Percentiles rank a stretch among this genome's conserved stretches.
phyloP scores from a whole-genome alignment of 2,888 invertebrate species.

The Linnaemya vulpina region DNA sequence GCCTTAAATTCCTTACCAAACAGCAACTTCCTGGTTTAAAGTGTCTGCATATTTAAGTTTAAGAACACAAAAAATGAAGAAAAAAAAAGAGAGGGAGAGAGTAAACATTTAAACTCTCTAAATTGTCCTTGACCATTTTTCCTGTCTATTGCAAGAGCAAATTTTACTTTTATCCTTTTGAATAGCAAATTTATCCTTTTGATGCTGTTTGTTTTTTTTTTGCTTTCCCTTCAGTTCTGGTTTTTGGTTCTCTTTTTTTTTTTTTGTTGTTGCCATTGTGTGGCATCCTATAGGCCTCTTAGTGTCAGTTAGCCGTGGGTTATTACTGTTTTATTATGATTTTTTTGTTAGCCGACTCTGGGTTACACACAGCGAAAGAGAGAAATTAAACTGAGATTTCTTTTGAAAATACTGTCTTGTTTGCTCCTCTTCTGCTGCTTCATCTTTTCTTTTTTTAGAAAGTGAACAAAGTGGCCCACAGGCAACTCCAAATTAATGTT shows the following conservation, averaged over 20 bases:
- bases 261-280: slow-evolving; percentile 21
- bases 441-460: background rate
- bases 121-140: slow-evolving; percentile 52
- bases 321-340: slow-evolving; percentile 38
- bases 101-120: slow-evolving; percentile 7
- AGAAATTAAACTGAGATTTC: slow-evolving; percentile 23
- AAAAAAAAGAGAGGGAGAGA: too few relatives aligned
- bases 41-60: background rate
- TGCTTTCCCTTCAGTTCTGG: background rate
- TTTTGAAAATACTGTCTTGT: background rate
- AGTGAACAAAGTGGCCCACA: slow-evolving; percentile 22
- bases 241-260: background rate
- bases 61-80: too few relatives aligned
- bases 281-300: slow-evolving; percentile 33
- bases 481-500: slow-evolving; percentile 40
- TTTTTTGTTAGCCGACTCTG: slow-evolving; percentile 1
- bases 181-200: slow-evolving; percentile 12
- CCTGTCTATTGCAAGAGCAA: slow-evolving; percentile 17
- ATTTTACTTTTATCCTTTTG: slow-evolving; percentile 31
- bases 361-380: slow-evolving; percentile 6
- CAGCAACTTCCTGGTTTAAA: slow-evolving; percentile 11
- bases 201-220: slow-evolving; percentile 19
- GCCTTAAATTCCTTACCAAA: background rate
- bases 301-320: slow-evolving; percentile 53
- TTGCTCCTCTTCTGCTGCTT: too few relatives aligned